These are phyloP conservation scores for Telmatochromis sp. DNA, from an alignment of 2,113 vertebrate species.

Conservation along the genomic window DNA sequence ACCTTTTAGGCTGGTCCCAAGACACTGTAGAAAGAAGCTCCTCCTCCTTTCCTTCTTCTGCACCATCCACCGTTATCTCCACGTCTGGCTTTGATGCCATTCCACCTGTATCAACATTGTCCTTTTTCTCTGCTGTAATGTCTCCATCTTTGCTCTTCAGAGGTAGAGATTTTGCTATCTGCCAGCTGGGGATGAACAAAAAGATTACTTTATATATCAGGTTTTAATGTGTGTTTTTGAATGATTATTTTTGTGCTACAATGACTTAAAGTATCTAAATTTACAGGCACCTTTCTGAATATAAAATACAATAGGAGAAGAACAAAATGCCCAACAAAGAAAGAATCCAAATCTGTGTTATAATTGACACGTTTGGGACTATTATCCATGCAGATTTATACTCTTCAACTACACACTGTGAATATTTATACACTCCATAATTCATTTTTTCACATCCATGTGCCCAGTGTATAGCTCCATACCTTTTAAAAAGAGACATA, in stretches of 20 bases:
- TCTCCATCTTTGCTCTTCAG: background rate
- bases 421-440: background rate
- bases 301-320: background rate
- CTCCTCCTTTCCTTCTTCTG: constrained; percentile 15
- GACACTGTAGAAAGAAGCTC: constrained; percentile 2
- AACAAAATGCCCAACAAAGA: background rate
- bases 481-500: background rate
- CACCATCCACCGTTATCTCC: constrained; percentile 21
- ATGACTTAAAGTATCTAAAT: background rate
- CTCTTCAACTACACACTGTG: background rate
- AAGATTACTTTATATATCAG: background rate
- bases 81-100: background rate
- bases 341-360: background rate
- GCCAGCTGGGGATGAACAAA: constrained; percentile 25
- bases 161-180: background rate
- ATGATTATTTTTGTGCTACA: background rate
- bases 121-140: background rate
- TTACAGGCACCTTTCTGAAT: background rate
- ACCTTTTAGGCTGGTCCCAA: constrained; percentile 64
- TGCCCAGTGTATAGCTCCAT: background rate
- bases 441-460: background rate
- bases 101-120: background rate
- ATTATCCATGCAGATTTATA: background rate
- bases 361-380: background rate
- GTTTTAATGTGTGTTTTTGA: background rate